These are phyloP conservation scores for Rhinophrynus dorsalis DNA, from an alignment of 2,797 vertebrate genomes.

Conservation along the genomic window DNA sequence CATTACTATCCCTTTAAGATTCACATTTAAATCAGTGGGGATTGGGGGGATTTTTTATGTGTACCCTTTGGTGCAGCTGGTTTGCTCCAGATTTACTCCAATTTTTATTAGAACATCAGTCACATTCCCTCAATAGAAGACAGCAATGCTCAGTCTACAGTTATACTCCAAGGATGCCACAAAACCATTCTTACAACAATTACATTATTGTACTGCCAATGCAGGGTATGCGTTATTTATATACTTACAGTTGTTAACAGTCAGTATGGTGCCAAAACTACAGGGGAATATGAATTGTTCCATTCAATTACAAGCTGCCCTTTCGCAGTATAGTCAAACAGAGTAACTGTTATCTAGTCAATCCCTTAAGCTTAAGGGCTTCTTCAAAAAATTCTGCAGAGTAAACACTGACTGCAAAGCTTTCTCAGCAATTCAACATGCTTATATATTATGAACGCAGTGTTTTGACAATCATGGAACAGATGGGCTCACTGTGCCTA, in stretches of 20 bases:
- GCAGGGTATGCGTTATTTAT: neutral
- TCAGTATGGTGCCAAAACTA: constrained; percentile 3
- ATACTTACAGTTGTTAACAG: constrained; percentile 28
- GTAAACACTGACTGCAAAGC: constrained; percentile 23
- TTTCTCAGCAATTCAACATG: neutral
- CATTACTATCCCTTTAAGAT: too few species aligned
- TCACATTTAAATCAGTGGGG: too few species aligned
- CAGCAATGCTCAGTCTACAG: constrained; percentile 20
- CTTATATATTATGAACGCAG: neutral
- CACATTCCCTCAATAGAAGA: neutral
- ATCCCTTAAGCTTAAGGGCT: constrained; percentile 15
- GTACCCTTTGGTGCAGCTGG: too few species aligned
- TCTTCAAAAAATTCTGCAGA: neutral
- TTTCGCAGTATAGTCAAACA: neutral
- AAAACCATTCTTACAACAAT: constrained; percentile 37
- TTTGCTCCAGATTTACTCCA: neutral
- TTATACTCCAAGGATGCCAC: constrained; percentile 8
- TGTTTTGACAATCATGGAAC: neutral
- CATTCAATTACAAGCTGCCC: constrained; percentile 1
- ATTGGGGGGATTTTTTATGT: too few species aligned
- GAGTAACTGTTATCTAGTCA: constrained; percentile 19
- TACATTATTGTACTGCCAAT: constrained; percentile 39
- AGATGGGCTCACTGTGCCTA: neutral
- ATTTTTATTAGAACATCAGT: too few species aligned
- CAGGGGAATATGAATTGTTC: neutral